Percentiles rank a stretch among this genome's conserved stretches.
These are phyloP conservation scores for Pedetes capensis DNA, from an alignment of 2,113 vertebrate genomes.

Conservation along the genomic window DNA sequence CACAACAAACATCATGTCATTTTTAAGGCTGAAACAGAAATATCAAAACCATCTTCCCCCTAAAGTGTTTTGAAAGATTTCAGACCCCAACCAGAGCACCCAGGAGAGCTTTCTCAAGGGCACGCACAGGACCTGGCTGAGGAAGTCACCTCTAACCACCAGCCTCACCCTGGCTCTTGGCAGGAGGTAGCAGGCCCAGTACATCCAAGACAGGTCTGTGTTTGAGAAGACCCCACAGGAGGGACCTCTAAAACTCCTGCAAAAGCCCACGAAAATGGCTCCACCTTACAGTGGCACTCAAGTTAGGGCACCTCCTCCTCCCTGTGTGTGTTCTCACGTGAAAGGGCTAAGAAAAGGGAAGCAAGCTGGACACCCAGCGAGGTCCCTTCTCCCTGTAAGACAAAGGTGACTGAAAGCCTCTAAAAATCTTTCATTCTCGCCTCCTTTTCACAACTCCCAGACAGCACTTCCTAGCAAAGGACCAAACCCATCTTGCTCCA, in stretches of 20 bases:
- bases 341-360: background rate
- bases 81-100: background rate
- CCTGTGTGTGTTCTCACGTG: background rate
- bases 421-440: background rate
- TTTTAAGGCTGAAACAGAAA: background rate
- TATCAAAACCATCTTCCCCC: background rate
- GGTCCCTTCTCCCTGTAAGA: background rate
- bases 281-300: background rate
- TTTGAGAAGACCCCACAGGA: background rate
- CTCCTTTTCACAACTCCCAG: background rate
- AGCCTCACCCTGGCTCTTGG: background rate
- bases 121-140: background rate
- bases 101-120: background rate
- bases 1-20: background rate
- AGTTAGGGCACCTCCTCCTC: too few species aligned
- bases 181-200: background rate
- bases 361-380: background rate
- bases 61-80: background rate
- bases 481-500: background rate
- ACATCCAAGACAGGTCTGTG: background rate
- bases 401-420: background rate
- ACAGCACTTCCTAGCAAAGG: background rate
- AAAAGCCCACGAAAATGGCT: rapidly evolving
- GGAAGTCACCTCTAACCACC: background rate
- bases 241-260: background rate